These are phyloP conservation scores for Sceloporus tristichus DNA, from an alignment of 2,113 vertebrate species.

Conservation along the genomic window DNA sequence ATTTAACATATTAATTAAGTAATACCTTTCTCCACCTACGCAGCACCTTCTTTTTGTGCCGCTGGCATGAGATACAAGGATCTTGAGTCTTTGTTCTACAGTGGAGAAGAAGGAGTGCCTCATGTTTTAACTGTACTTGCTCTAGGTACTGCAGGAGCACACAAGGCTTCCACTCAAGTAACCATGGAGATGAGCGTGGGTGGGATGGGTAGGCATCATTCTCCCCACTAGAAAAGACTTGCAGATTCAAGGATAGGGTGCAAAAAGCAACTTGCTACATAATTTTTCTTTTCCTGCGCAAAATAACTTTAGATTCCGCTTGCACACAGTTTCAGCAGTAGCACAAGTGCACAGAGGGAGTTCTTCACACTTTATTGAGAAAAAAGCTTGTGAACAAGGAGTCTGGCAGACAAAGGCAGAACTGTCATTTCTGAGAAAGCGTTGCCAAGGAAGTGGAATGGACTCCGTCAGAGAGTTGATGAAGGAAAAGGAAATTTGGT, in stretches of 20 bases:
- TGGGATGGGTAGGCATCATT: slow-evolving; percentile 31
- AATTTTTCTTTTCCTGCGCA: background rate
- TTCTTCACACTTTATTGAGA: background rate
- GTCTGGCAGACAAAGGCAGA: background rate
- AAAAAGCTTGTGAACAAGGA: background rate
- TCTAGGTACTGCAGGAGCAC: slow-evolving; percentile 28
- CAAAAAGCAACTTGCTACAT: background rate
- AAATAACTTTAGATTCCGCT: background rate
- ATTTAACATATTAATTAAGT: slow-evolving; percentile 31
- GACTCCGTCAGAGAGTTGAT: background rate
- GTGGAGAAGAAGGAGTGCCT: slow-evolving; percentile 27
- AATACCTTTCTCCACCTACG: background rate
- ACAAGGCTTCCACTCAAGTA: background rate
- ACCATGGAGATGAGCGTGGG: background rate
- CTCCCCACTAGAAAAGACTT: slow-evolving; percentile 15
- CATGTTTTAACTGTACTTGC: background rate
- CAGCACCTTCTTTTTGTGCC: background rate
- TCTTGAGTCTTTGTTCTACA: slow-evolving; percentile 37
- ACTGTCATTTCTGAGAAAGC: background rate
- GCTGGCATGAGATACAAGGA: slow-evolving; percentile 13
- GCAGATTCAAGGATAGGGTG: background rate
- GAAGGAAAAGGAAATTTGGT: background rate
- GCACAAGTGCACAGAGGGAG: background rate
- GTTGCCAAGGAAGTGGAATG: background rate
- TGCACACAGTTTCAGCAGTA: background rate